Evolutionary conservation across 1,140 invertebrate genomes (phyloP).

Genomic region (Euschistus heros): DNA sequence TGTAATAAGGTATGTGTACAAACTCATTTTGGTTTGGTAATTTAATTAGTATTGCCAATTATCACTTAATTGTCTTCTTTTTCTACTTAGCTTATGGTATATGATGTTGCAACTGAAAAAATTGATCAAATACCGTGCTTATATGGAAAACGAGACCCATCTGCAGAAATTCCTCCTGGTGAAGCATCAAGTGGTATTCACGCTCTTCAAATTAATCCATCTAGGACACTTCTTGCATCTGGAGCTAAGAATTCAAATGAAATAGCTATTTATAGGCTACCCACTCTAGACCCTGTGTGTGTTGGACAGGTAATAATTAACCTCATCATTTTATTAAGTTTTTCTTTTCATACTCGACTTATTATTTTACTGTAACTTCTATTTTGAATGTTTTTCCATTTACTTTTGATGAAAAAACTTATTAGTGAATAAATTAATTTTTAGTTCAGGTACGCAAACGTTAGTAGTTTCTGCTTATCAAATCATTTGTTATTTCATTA

Average conservation of each 20-base stretch:
- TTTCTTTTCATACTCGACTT: no score
- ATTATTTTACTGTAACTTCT: no score
- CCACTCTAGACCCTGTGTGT: conserved; percentile 86
- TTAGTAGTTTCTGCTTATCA: no score
- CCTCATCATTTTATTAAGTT: no score
- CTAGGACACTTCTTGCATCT: conserved; percentile 77
- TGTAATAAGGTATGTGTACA: conserved; percentile 72
- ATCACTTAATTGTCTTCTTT: background rate
- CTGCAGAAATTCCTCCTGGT: conserved; percentile 37
- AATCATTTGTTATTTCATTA: no score
- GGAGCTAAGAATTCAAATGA: conserved; percentile 86
- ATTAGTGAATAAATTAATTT: no score
- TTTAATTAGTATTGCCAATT: background rate
- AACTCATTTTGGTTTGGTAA: background rate
- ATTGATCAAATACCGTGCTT: conserved; percentile 79
- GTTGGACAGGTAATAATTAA: conserved; percentile 64
- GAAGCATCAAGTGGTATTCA: conserved; percentile 82
- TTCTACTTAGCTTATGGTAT: conserved; percentile 59
- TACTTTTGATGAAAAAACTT: no score
- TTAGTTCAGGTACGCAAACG: no score
- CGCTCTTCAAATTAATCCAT: conserved; percentile 89
- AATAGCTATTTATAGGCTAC: conserved; percentile 83
- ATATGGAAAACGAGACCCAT: conserved; percentile 47
- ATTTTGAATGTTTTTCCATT: no score
- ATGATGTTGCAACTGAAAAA: conserved; percentile 65